Percentiles rank a stretch among this genome's conserved stretches.
These are phyloP conservation scores for Helicoverpa assulta DNA, from an alignment of 2,888 invertebrate species.

Conservation along the genomic window DNA sequence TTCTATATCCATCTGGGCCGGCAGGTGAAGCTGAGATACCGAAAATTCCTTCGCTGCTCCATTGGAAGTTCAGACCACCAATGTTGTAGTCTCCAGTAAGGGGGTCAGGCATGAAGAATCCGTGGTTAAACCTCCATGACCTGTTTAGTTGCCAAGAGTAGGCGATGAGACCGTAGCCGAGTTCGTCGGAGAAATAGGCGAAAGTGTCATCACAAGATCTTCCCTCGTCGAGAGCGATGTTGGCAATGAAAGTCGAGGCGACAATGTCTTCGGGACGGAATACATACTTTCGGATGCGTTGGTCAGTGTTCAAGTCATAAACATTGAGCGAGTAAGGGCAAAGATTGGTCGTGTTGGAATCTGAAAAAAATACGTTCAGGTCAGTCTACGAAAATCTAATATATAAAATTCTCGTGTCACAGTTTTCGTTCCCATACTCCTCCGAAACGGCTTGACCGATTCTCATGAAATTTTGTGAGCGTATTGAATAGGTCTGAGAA, in stretches of 20 bases:
- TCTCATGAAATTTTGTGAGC: too few species aligned
- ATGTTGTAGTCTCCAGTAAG: slow-evolving; percentile 94
- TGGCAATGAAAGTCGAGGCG: slow-evolving; percentile 95
- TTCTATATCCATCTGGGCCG: slow-evolving; percentile 92
- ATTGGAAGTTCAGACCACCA: slow-evolving; percentile 95
- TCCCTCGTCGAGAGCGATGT: slow-evolving; percentile 95
- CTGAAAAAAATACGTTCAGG: slow-evolving; percentile 73
- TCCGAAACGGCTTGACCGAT: too few species aligned
- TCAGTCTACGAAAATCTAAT: too few species aligned
- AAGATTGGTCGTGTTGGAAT: slow-evolving; percentile 91
- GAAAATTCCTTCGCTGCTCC: slow-evolving; percentile 95
- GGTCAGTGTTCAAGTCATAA: slow-evolving; percentile 94
- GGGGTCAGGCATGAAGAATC: slow-evolving; percentile 95
- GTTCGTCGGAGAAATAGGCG: slow-evolving; percentile 95
- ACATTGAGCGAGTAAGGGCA: slow-evolving; percentile 95
- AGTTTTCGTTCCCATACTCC: too few species aligned
- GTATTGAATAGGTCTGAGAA: too few species aligned
- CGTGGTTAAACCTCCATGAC: slow-evolving; percentile 95
- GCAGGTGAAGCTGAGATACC: slow-evolving; percentile 93
- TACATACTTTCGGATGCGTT: slow-evolving; percentile 92
- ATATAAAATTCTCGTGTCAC: too few species aligned
- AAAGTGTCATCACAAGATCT: slow-evolving; percentile 93
- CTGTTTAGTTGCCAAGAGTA: slow-evolving; percentile 94
- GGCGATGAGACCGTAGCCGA: slow-evolving; percentile 94
- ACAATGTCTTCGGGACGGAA: slow-evolving; percentile 93